These are phyloP conservation scores for Lasioglossum vierecki DNA, from an alignment of 2,888 invertebrate species.

Conservation along the genomic window DNA sequence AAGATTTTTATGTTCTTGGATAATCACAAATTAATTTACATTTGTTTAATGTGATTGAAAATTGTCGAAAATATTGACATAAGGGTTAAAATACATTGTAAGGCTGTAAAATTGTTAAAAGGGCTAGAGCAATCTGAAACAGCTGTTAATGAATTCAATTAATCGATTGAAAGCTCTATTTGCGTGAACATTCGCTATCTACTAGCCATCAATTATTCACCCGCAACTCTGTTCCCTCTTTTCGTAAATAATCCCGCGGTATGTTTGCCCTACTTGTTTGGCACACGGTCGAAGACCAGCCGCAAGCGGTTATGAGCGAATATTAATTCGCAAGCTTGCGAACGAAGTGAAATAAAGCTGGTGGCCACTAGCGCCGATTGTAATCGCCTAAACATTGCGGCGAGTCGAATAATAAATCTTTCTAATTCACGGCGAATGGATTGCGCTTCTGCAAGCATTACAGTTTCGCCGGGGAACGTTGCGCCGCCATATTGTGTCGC, in stretches of 20 bases:
- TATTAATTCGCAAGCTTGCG: slow-evolving; percentile 32
- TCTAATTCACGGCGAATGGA: neutral
- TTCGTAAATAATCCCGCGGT: slow-evolving; percentile 11
- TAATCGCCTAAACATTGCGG: slow-evolving; percentile 54
- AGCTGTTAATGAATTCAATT: neutral
- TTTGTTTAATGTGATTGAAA: too few relatives aligned
- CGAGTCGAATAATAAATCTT: slow-evolving; percentile 36
- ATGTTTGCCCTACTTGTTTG: slow-evolving; percentile 8
- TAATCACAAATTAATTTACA: too few relatives aligned
- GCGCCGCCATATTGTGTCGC: neutral
- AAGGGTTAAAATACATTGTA: too few relatives aligned
- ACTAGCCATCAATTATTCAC: slow-evolving; percentile 2
- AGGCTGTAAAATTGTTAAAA: too few relatives aligned
- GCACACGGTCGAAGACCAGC: neutral
- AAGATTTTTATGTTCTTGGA: too few relatives aligned
- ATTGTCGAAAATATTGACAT: too few relatives aligned
- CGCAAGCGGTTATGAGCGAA: slow-evolving; percentile 25
- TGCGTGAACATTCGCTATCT: neutral
- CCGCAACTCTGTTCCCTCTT: neutral
- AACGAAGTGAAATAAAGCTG: slow-evolving; percentile 31
- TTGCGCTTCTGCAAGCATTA: neutral
- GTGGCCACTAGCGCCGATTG: slow-evolving; percentile 21
- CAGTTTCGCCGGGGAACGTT: neutral
- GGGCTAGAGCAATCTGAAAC: neutral
- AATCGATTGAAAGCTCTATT: neutral